Base-by-base conservation (phyloP, 2,888 invertebrate genomes). In the Lasioglossum calceatum region DNA sequence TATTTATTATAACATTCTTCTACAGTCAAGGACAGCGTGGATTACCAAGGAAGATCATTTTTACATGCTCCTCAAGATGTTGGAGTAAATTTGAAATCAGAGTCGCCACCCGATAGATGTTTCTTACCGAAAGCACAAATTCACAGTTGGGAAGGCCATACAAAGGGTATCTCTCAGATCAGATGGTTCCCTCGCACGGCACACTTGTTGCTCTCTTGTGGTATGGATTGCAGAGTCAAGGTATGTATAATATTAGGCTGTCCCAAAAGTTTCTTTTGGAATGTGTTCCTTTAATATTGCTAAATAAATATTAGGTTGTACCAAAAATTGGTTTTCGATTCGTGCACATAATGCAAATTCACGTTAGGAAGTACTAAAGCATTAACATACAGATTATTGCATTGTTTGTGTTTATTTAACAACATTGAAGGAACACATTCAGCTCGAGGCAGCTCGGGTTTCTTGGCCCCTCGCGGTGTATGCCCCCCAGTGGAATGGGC, bases 181-280 rank as follows among this genome's bases (percentile, higher is more conserved):
- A 97, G 98, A 82, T 99, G 99, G 98, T 98, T 99, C 93, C 99
- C 99, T 0, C 96, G 96, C 89, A 98, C 99, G 0, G 99, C 99
- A 0, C 99, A 99, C 95, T 96, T 99, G 84, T 96, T 99, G 92
- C 96, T 99, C 1, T 99, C 99, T 0, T 98, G 98, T 78, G 98
- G 99, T 91, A 99, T 99, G 99, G 99, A 99, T 95, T 98, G 98
- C 91, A 97, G 99, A 90, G 98, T 99, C 79, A 99, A 99, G 96
- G 97, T 98, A 94, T 67, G 78, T 74, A 27, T 73, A 67, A 23
- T 67, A n/a, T 44, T 44, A 12, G 12, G 44, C 14, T 44, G 44
- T 44, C 3, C 14, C 12, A 42, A 42, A 42, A 42, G 42, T 32
- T 32, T 32, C 32, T 32, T 32, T 32, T 32, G 32, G 32, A 32